Conservation (phyloP, 2,113 vertebrate genomes). For the Oreochromis tanganicae region DNA sequence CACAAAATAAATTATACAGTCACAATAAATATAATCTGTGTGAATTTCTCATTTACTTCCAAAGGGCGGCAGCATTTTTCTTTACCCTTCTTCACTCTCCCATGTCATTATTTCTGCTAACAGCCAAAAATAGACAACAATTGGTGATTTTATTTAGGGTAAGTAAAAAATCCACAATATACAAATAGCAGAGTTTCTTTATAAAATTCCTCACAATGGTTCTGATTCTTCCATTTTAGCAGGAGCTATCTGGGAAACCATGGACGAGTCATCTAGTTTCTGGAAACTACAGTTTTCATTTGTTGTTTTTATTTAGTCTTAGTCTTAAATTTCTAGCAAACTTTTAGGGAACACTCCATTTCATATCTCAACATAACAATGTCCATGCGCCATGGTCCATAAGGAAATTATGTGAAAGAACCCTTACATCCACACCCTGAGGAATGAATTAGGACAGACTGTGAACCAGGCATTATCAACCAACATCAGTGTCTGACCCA, state of each 20-base stretch:
- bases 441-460: background rate
- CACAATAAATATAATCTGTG: background rate
- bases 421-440: background rate
- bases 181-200: background rate
- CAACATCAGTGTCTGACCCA: background rate
- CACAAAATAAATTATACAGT: background rate
- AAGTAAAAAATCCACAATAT: background rate
- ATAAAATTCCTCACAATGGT: background rate
- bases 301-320: background rate
- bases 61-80: background rate
- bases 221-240: background rate
- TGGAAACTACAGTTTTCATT: background rate
- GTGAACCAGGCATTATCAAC: background rate
- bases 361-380: background rate
- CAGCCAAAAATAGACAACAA: background rate
- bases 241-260: background rate
- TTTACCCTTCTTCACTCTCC: background rate
- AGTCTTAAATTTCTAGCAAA: background rate
- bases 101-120: background rate
- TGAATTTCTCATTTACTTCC: background rate
- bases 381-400: background rate
- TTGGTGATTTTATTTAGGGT: background rate
- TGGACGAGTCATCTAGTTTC: background rate
- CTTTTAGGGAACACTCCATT: background rate
- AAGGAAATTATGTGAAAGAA: background rate